Percentiles rank a stretch among this genome's conserved stretches.
Evolutionary conservation across 2,797 vertebrate genomes (phyloP).

Genomic region (Hyperoplus lanceolatus): DNA sequence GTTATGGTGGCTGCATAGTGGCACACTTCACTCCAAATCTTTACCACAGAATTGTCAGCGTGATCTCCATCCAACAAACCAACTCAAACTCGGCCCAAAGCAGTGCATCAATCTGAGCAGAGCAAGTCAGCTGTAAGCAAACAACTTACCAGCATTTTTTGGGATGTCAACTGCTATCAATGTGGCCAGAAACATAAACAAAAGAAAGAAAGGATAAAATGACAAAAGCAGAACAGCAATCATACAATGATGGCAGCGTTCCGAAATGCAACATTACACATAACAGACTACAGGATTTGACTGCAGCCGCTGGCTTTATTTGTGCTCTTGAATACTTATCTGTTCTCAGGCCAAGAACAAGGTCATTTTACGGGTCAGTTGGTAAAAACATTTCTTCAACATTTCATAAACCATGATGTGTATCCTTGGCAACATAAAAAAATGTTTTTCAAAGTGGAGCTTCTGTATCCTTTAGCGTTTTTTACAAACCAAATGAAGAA

Average conservation of each 20-base stretch:
- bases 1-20: not conserved
- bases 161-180: conserved; percentile 71
- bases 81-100: not conserved
- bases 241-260: conserved; percentile 60
- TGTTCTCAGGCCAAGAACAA: not conserved
- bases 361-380: not conserved
- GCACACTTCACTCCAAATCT: not conserved
- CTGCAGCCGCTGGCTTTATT: not conserved
- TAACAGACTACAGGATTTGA: not conserved
- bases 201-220: conserved; percentile 45
- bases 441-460: not conserved
- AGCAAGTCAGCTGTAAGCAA: conserved; percentile 22
- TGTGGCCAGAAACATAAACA: conserved; percentile 65
- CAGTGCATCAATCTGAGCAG: conserved; percentile 11
- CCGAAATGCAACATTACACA: not conserved
- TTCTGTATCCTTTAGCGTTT: not conserved
- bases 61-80: not conserved
- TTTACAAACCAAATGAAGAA: conserved; percentile 3
- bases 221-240: conserved; percentile 51
- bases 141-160: conserved; percentile 77
- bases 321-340: not conserved
- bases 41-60: conserved; percentile 1
- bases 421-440: conserved; percentile 37
- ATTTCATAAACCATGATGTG: conserved; percentile 47
- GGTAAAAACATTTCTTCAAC: not conserved